phyloP scores from a whole-genome alignment of 2,797 vertebrate genomes.

The Emys orbicularis region DNA sequence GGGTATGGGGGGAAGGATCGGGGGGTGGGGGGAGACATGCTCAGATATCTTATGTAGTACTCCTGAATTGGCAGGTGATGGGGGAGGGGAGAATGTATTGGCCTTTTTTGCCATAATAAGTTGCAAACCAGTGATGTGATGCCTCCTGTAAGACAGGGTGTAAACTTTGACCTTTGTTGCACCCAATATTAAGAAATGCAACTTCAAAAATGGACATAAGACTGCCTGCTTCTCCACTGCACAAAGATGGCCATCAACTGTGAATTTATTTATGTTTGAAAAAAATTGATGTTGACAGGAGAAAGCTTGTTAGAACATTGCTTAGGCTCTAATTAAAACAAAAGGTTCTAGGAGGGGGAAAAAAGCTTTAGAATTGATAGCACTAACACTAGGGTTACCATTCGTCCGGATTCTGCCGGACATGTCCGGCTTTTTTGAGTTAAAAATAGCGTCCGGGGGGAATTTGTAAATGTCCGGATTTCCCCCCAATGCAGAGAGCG shows the following conservation, averaged over 20 bases:
- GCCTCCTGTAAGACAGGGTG: background rate
- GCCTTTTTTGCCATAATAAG: background rate
- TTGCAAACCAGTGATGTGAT: background rate
- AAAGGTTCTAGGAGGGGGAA: background rate
- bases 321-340: background rate
- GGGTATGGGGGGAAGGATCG: no score
- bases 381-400: no score
- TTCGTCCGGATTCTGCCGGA: no score
- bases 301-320: background rate
- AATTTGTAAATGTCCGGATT: no score
- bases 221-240: background rate
- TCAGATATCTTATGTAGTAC: background rate
- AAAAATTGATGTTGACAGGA: background rate
- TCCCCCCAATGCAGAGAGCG: no score
- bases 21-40: rapidly evolving
- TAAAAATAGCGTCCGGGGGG: no score
- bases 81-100: background rate
- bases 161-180: background rate
- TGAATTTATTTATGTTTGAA: background rate
- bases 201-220: background rate
- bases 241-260: background rate
- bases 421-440: no score
- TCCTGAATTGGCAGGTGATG: background rate
- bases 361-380: background rate
- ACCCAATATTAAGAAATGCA: background rate